Base-by-base conservation (phyloP, 2,113 vertebrate genomes). In the Podarcis cretensis region DNA sequence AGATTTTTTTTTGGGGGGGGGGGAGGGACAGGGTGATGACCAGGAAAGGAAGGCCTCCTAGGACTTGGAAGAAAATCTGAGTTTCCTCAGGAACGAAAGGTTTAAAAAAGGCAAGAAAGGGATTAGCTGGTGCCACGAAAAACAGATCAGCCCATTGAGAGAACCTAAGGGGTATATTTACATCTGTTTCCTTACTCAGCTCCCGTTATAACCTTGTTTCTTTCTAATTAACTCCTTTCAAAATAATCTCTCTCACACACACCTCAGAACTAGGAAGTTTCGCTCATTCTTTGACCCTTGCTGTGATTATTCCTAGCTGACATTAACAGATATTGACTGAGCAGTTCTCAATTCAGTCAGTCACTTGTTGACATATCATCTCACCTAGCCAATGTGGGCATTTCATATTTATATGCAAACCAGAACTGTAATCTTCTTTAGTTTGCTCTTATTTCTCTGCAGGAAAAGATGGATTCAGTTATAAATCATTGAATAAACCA, bases 381-480 rank as follows among this genome's bases (percentile, higher is more conserved):
- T 18, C 0, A 12, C 30, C 86, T 89, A 84, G 43, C 78, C 78
- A 68, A 27, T 57, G 76, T 57, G 90, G 89, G 68, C 40, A 84
- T 43, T 63, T 74, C 85, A 69, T 3, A 59, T 0, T 88, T 66
- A 0, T 77, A 73, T 89, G 63, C 5, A 93, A 85, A 91, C 30
- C 32, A 91, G 86, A 92, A 14, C 12, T 6, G 35, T 6, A 84
- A 89, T 87, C 69, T 90, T 80, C 68, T 84, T 40, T 86, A 13
- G 59, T 87, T 63, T 85, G 48, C n/a, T 30, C 92, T 95, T 85
- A 8, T 12, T 92, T 90, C 73, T n/a, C 20, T 80, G 40, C 59
- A 93, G 83, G 23, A 87, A 90, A 92, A 83, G 9, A 73, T 5
- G 1, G 35, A 77, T 85, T 92, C 87, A 74, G 43, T 82, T 91